Evolutionary conservation across 2,888 invertebrate genomes (phyloP).

Genomic region (Sericinus montela): DNA sequence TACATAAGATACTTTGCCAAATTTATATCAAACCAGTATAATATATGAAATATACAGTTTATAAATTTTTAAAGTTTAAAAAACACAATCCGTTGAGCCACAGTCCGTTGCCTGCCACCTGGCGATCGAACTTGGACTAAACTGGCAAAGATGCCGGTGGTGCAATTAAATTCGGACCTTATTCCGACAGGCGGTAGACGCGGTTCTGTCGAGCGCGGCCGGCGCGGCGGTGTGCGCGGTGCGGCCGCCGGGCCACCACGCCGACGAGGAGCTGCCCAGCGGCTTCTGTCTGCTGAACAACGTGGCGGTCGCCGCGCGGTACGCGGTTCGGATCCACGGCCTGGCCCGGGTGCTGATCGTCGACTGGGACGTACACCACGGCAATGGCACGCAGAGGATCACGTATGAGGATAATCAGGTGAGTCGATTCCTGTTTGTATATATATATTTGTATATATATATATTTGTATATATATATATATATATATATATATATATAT

Average conservation of each 20-base stretch:
- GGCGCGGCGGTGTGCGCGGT: slow-evolving; percentile 90
- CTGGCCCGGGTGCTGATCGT: slow-evolving; percentile 84
- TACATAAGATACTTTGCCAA: too few species aligned
- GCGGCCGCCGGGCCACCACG: slow-evolving; percentile 96
- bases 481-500: too few species aligned
- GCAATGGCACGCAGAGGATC: slow-evolving; percentile 93
- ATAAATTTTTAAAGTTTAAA: too few species aligned
- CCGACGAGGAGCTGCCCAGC: slow-evolving; percentile 84
- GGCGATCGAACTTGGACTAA: too few species aligned
- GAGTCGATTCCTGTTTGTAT: slow-evolving; percentile 13
- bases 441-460: too few species aligned
- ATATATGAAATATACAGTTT: too few species aligned
- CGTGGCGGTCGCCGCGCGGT: slow-evolving; percentile 88
- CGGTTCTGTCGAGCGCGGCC: slow-evolving; percentile 81
- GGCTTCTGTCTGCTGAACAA: slow-evolving; percentile 96
- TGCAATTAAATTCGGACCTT: neutral
- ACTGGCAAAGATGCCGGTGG: too few species aligned
- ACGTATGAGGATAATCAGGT: slow-evolving; percentile 83
- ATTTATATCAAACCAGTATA: too few species aligned
- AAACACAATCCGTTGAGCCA: too few species aligned
- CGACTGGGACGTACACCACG: slow-evolving; percentile 98
- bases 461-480: too few species aligned
- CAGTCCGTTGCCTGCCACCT: too few species aligned
- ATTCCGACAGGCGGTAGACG: slow-evolving; percentile 81
- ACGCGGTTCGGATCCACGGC: slow-evolving; percentile 82